Evolutionary conservation across 1,140 invertebrate species (phyloP).

Genomic region (Megathymus violae): DNA sequence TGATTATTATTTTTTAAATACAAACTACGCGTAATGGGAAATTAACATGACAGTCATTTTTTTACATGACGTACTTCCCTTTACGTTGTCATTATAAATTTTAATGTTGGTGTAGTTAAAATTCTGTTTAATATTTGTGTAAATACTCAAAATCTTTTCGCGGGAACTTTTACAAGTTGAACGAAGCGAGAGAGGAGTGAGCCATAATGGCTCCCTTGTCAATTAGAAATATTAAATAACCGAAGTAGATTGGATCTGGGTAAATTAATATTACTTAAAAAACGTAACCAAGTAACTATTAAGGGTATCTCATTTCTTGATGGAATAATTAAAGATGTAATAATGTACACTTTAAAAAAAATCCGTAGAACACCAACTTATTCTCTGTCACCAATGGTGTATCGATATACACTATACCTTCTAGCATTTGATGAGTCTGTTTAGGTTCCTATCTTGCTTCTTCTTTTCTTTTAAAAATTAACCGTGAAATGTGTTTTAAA

Average conservation of each 20-base stretch:
- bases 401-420: no score
- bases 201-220: slow-evolving; percentile 52
- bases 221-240: slow-evolving; percentile 70
- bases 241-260: slow-evolving; percentile 44
- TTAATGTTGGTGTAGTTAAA: slow-evolving; percentile 19
- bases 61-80: slow-evolving; percentile 39
- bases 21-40: not conserved
- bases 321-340: not conserved
- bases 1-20: not conserved
- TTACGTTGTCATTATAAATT: slow-evolving; percentile 46
- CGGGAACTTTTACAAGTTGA: slow-evolving; percentile 46
- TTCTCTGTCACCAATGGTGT: no score
- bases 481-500: no score
- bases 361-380: no score
- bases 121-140: slow-evolving; percentile 14
- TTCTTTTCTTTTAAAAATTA: no score
- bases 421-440: no score
- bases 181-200: slow-evolving; percentile 29
- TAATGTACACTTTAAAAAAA: no score
- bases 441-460: no score
- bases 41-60: not conserved
- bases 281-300: slow-evolving; percentile 31
- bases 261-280: slow-evolving; percentile 62
- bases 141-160: slow-evolving; percentile 54
- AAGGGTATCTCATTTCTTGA: not conserved